Conservation (phyloP, 30 jellyfish, hydroid and myxozoan species). For the Turritopsis rubra region DNA sequence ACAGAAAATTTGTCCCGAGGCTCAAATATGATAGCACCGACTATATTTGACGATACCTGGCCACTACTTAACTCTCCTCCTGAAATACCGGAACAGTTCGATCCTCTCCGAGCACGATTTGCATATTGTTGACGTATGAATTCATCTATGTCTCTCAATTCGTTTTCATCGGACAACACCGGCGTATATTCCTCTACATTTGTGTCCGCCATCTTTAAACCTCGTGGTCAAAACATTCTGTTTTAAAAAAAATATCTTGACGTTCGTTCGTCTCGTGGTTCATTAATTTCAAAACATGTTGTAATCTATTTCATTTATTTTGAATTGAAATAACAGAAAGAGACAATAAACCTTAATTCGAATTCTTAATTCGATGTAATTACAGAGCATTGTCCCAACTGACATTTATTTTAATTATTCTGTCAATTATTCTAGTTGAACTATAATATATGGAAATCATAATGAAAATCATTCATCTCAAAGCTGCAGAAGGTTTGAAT, state of each 20-base stretch:
- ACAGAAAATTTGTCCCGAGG: constrained; percentile 77
- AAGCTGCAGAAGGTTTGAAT: too few relatives aligned
- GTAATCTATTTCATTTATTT: too few relatives aligned
- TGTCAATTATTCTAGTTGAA: too few relatives aligned
- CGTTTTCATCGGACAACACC: neutral
- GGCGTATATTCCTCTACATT: neutral
- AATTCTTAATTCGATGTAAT: too few relatives aligned
- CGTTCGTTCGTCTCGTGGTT: neutral
- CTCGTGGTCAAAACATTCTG: neutral
- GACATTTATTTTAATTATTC: too few relatives aligned
- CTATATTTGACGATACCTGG: neutral
- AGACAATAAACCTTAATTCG: too few relatives aligned
- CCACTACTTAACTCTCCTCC: neutral
- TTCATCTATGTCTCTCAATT: neutral
- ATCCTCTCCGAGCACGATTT: neutral
- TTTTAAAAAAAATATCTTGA: neutral
- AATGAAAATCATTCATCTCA: too few relatives aligned
- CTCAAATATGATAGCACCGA: constrained; percentile 33
- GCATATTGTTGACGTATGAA: neutral
- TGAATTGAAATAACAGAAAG: too few relatives aligned
- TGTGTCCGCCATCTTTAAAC: neutral
- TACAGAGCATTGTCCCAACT: too few relatives aligned
- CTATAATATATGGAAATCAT: too few relatives aligned
- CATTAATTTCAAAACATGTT: neutral
- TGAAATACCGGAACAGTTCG: neutral